phyloP scores from a whole-genome alignment of 1,140 invertebrate species.

The Drosophila saltans region DNA sequence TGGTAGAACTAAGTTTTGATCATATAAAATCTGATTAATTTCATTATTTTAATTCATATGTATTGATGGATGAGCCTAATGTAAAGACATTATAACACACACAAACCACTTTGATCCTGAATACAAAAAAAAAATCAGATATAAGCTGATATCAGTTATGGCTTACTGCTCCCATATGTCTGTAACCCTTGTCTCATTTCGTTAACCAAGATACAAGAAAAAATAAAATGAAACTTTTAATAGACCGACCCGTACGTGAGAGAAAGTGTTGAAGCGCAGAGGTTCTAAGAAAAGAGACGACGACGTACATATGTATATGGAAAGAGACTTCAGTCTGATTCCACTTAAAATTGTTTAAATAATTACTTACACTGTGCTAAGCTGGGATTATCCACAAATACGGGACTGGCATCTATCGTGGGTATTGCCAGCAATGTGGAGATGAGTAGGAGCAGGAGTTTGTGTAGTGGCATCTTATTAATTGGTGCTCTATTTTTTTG shows the following conservation, averaged over 20 bases:
- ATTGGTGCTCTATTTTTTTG: slow-evolving; percentile 27
- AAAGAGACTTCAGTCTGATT: too few relatives aligned
- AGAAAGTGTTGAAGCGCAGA: slow-evolving; percentile 61
- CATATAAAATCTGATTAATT: too few relatives aligned
- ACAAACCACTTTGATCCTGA: too few relatives aligned
- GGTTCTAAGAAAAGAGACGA: slow-evolving; percentile 54
- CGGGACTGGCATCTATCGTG: slow-evolving; percentile 62
- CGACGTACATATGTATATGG: too few relatives aligned
- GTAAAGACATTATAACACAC: too few relatives aligned
- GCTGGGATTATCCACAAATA: slow-evolving; percentile 82
- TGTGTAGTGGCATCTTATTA: slow-evolving; percentile 42
- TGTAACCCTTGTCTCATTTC: slow-evolving; percentile 10
- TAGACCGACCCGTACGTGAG: slow-evolving; percentile 67
- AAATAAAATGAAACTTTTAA: slow-evolving; percentile 57
- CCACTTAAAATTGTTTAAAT: slow-evolving; percentile 1
- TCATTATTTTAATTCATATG: too few relatives aligned
- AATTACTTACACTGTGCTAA: slow-evolving; percentile 82
- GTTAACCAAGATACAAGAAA: slow-evolving; percentile 25
- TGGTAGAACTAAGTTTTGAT: too few relatives aligned
- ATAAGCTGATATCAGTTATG: background rate
- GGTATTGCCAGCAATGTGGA: slow-evolving; percentile 53
- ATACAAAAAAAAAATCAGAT: too few relatives aligned
- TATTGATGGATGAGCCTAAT: too few relatives aligned
- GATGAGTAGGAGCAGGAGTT: slow-evolving; percentile 41
- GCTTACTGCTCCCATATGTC: slow-evolving; percentile 6